Base-by-base conservation (phyloP, 2,888 invertebrate genomes). In the Neuroscelio doddi region DNA sequence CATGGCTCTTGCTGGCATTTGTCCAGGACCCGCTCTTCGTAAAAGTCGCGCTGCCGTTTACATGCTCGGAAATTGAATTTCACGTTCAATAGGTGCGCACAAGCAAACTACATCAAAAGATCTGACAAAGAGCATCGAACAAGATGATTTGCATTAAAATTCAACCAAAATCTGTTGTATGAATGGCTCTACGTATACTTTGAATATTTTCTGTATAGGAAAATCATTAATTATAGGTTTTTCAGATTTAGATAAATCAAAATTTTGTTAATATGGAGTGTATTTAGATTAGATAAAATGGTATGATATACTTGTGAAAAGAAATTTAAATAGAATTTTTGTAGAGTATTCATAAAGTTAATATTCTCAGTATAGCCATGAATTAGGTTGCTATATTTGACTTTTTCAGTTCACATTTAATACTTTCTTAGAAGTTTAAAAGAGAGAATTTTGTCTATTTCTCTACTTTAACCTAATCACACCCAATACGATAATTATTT, bases 11-110 rank as follows among this genome's bases (percentile, higher is more conserved):
- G 70, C 68, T 72, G 72, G 73, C 71, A 70, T 65, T 64, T 65
- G 68, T 71, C 72, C 71, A 73, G 66, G 58, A 67, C 63, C 39
- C 41, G 46, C 65, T 67, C 61, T 69, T 58, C 41, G 68, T 64
- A 69, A 67, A 70, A 68, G 72, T 73, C 67, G 67, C 64, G 58
- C 65, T 69, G 53, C 66, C 70, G 65, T 69, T 74, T 72, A 70
- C 70, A 69, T 67, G 57, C 56, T 38, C 45, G 58, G 59, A 67
- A 70, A 72, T 74, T 70, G 62, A 71, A 72, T 73, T 73, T 71
- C 64, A 69, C 67, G 64, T 67, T 69, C 65, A 65, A 64, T 62
- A 53, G 66, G 55, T 50, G 46, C 29, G 58, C 61, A 58, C 45
- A 58, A 58, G 59, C 56, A 59, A 64, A 64, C 61, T 56, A 51